Conservation (phyloP, 2,797 vertebrate species). For the Gambelia wislizenii region DNA sequence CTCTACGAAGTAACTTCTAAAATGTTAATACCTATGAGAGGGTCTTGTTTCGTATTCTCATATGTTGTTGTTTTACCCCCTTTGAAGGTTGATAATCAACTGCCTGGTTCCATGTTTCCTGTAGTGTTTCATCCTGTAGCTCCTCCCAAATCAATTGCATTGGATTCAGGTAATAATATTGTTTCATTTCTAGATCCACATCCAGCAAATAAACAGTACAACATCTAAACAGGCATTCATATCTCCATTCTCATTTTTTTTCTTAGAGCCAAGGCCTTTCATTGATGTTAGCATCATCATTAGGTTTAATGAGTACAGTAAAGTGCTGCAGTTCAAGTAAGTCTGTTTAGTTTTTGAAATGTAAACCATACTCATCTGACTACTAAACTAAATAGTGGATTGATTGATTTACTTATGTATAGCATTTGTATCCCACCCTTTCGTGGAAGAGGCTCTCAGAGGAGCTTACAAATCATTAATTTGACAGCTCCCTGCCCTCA, state of each 20-base stretch:
- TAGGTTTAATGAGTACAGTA: slow-evolving; percentile 95
- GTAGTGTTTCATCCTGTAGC: slow-evolving; percentile 95
- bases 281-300: slow-evolving; percentile 95
- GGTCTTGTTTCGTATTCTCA: not conserved
- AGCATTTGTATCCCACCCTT: no score
- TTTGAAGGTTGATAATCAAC: slow-evolving; percentile 93
- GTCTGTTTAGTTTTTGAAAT: slow-evolving; percentile 61
- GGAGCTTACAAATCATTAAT: no score
- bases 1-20: not conserved
- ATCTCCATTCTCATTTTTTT: slow-evolving; percentile 20
- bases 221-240: not conserved
- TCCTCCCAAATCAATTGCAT: slow-evolving; percentile 94
- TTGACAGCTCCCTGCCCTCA: no score
- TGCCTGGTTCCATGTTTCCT: slow-evolving; percentile 93
- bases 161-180: slow-evolving; percentile 89
- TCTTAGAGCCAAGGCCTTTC: slow-evolving; percentile 94
- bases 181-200: not conserved
- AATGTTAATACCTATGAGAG: not conserved
- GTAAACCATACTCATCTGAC: not conserved
- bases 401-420: not conserved
- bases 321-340: slow-evolving; percentile 96
- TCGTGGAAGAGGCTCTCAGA: no score
- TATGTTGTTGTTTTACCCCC: not conserved
- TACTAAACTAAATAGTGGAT: not conserved
- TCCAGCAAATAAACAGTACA: not conserved